phyloP scores from a whole-genome alignment of 2,797 vertebrate species.

The Chloroceryle inda region DNA sequence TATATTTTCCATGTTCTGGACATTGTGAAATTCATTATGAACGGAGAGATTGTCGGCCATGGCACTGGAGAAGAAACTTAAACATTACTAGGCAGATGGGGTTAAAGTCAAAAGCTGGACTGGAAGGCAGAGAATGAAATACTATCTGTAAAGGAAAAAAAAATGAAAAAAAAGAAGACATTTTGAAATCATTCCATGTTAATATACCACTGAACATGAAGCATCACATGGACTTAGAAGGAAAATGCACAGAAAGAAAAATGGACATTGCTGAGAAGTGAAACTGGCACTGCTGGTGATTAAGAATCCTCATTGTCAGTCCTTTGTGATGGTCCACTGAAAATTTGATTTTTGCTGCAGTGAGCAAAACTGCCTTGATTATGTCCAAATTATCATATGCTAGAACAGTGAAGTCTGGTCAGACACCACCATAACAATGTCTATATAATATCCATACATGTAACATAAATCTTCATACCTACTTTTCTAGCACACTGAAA shows the following conservation, averaged over 20 bases:
- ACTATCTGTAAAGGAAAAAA: not conserved
- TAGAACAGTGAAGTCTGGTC: not conserved
- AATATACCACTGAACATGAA: not conserved
- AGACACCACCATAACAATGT: not conserved
- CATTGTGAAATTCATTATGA: not conserved
- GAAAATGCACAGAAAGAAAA: not conserved
- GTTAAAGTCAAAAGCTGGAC: not conserved
- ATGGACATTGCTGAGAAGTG: not conserved
- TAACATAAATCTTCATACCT: not conserved
- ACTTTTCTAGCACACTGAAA: not conserved
- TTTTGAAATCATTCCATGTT: not conserved
- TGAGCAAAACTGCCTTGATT: not conserved
- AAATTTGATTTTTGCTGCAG: not conserved
- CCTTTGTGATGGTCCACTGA: not conserved
- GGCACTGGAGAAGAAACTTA: not conserved
- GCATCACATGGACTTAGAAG: not conserved
- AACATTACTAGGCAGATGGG: not conserved
- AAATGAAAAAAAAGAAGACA: not conserved
- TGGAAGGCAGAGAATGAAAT: not conserved
- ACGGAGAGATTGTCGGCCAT: not conserved
- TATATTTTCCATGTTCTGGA: not conserved
- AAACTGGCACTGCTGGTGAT: not conserved
- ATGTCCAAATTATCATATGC: not conserved
- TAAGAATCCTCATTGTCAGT: not conserved
- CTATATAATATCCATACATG: not conserved